Evolutionary conservation across 2,113 vertebrate genomes (phyloP).

Genomic region (Ceyx margarethae): DNA sequence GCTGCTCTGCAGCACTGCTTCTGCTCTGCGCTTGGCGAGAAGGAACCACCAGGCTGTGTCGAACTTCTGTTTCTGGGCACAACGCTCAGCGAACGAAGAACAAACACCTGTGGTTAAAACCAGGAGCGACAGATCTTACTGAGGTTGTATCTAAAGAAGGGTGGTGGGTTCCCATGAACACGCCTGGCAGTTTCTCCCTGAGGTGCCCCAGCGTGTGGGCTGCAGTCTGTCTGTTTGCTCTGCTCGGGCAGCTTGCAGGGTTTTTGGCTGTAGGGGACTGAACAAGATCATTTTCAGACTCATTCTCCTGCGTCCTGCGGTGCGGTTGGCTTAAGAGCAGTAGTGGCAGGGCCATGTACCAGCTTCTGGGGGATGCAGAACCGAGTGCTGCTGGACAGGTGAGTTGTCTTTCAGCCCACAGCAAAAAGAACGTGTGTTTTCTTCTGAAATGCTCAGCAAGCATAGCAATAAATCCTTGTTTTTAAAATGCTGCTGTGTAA

Average conservation of each 20-base stretch:
- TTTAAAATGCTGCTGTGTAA: neutral
- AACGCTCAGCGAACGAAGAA: neutral
- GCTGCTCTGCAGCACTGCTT: neutral
- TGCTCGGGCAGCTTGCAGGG: neutral
- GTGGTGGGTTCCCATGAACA: neutral
- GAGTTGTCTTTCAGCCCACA: neutral
- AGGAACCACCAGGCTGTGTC: neutral
- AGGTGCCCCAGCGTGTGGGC: neutral
- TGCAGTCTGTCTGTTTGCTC: neutral
- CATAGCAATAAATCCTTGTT: neutral
- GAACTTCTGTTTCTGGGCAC: neutral
- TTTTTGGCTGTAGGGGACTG: neutral
- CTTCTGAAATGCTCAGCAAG: neutral
- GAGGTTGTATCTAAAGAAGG: neutral
- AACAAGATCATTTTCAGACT: neutral
- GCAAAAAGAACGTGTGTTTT: neutral
- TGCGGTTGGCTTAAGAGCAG: neutral
- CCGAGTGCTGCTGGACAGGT: fast-evolving
- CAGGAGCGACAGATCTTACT: neutral
- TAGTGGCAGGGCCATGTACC: neutral
- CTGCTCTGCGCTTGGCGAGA: neutral
- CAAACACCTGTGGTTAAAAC: neutral
- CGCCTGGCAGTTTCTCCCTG: neutral
- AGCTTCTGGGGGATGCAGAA: neutral
- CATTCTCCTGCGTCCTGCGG: neutral